Conservation (phyloP, 2,888 invertebrate genomes). For the Galeopsomyia nigrocyanea region DNA sequence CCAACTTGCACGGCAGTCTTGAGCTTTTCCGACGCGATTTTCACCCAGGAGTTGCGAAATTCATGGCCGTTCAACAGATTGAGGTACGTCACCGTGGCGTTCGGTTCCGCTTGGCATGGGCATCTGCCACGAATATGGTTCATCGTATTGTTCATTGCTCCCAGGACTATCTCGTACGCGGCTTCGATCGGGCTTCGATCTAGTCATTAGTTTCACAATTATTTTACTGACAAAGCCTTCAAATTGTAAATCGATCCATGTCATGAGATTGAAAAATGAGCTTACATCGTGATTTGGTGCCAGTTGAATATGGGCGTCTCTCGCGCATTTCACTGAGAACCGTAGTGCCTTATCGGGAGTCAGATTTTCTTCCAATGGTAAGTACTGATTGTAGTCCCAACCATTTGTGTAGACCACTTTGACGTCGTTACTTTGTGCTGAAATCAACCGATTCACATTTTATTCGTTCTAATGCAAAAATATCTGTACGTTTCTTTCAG, state of each 20-base stretch:
- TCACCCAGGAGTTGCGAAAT: conserved; percentile 48
- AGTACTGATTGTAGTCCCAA: conserved; percentile 47
- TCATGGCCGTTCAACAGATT: conserved; percentile 42
- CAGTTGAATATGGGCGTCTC: conserved; percentile 47
- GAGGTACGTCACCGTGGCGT: conserved; percentile 39
- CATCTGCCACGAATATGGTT: conserved; percentile 49
- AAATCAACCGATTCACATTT: not conserved
- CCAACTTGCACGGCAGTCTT: conserved; percentile 47
- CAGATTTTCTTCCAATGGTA: conserved; percentile 45
- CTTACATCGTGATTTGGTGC: conserved; percentile 48
- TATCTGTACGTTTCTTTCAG: too few relatives aligned
- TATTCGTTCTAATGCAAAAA: too few relatives aligned
- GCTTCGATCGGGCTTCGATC: conserved; percentile 2
- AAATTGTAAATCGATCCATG: too few relatives aligned
- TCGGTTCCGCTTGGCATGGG: conserved; percentile 48
- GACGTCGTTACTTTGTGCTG: conserved; percentile 37
- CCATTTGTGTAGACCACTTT: conserved; percentile 46
- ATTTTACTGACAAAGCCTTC: too few relatives aligned
- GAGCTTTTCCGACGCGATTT: conserved; percentile 34
- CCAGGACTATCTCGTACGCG: conserved; percentile 47
- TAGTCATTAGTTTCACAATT: too few relatives aligned
- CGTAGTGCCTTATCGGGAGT: conserved; percentile 35
- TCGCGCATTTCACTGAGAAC: conserved; percentile 42
- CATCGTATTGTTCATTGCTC: conserved; percentile 44
- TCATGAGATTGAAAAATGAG: too few relatives aligned